These are phyloP conservation scores for Megalopta genalis DNA, from an alignment of 1,140 invertebrate species.

Conservation along the genomic window DNA sequence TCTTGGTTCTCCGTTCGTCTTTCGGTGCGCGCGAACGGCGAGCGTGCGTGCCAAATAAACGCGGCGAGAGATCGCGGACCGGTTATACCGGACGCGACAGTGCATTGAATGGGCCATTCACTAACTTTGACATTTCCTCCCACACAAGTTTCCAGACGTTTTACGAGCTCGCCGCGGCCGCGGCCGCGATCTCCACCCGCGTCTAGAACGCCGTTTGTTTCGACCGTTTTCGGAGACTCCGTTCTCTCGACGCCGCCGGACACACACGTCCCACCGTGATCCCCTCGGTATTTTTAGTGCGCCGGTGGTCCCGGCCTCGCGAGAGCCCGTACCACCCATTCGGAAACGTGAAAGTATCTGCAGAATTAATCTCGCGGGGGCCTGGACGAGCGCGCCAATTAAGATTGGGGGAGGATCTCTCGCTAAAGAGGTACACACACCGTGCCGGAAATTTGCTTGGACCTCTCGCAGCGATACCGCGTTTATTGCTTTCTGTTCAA, in stretches of 20 bases:
- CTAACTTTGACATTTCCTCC: conserved; percentile 74
- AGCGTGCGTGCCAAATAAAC: conserved; percentile 60
- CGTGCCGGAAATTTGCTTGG: neutral
- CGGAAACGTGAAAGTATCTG: conserved; percentile 1
- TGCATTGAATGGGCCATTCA: conserved; percentile 71
- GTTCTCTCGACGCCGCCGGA: neutral
- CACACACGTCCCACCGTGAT: neutral
- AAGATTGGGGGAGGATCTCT: neutral
- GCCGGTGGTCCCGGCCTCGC: neutral
- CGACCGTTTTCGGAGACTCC: conserved; percentile 2
- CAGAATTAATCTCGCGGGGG: neutral
- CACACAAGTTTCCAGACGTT: conserved; percentile 72
- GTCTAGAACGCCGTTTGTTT: conserved; percentile 48
- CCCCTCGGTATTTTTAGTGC: neutral
- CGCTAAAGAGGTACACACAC: neutral
- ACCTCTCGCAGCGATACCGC: no score
- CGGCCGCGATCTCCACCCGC: conserved; percentile 19
- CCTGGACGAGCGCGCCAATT: neutral
- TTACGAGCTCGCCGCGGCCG: conserved; percentile 65
- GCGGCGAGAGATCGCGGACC: conserved; percentile 65
- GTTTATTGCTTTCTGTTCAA: no score
- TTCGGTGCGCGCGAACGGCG: conserved; percentile 20
- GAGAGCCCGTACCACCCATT: neutral
- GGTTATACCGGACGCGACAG: conserved; percentile 67
- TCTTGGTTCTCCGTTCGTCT: neutral